phyloP scores from a whole-genome alignment of 2,888 invertebrate species.

The Tethea ocularis region DNA sequence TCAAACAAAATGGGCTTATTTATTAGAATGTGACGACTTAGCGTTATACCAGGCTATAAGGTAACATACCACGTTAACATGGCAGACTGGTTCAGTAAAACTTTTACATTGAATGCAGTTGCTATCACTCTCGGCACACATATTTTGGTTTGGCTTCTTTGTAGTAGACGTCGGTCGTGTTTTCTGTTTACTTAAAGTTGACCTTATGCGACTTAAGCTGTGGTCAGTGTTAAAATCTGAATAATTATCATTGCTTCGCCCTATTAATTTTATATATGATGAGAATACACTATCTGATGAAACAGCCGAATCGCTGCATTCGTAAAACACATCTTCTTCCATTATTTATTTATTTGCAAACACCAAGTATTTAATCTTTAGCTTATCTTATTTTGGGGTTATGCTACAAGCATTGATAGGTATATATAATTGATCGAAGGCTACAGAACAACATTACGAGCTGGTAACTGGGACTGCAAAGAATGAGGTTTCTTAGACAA shows the following conservation, averaged over 20 bases:
- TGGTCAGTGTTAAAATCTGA: background rate
- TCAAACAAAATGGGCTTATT: too few relatives aligned
- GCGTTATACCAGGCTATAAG: too few relatives aligned
- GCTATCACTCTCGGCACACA: conserved; percentile 12
- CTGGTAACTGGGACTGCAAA: too few relatives aligned
- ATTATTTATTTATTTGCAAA: too few relatives aligned
- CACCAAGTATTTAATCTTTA: background rate
- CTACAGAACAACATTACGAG: background rate
- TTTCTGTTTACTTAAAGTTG: background rate
- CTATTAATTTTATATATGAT: background rate
- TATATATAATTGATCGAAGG: too few relatives aligned
- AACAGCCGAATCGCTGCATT: background rate
- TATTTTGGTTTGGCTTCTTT: background rate
- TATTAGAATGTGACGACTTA: too few relatives aligned
- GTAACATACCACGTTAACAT: conserved; percentile 37
- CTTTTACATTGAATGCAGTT: conserved; percentile 17
- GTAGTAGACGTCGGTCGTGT: background rate
- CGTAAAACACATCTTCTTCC: background rate
- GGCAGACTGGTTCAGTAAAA: conserved; percentile 35
- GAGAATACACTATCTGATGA: background rate
- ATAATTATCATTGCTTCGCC: background rate
- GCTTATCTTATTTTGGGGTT: background rate
- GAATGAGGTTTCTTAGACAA: too few relatives aligned
- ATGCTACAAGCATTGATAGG: too few relatives aligned
- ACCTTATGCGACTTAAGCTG: background rate